Conservation (phyloP, 2,888 invertebrate species). For the Drosophila suboccidentalis region DNA sequence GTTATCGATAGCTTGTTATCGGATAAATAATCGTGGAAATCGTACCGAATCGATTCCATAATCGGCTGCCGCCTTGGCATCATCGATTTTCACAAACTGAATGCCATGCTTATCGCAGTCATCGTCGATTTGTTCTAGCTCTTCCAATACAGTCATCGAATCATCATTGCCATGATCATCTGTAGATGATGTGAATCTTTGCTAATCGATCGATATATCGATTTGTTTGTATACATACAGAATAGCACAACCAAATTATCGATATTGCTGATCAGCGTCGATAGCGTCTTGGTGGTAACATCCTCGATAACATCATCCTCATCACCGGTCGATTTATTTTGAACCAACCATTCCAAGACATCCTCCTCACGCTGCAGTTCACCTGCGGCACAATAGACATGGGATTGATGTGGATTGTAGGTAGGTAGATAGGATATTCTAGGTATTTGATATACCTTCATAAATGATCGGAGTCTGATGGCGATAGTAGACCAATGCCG, state of each 20-base stretch:
- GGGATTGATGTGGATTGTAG: neutral
- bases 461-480: conserved; percentile 97
- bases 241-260: conserved; percentile 96
- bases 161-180: conserved; percentile 96
- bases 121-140: conserved; percentile 96
- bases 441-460: conserved; percentile 89
- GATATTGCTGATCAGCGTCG: conserved; percentile 94
- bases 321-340: conserved; percentile 96
- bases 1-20: conserved; percentile 10
- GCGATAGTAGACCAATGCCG: conserved; percentile 96
- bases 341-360: conserved; percentile 96
- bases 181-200: conserved; percentile 83
- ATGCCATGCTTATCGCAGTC: conserved; percentile 97
- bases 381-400: conserved; percentile 86
- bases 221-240: conserved; percentile 88
- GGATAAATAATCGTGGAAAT: neutral
- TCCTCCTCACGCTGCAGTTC: conserved; percentile 96
- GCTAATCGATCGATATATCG: conserved; percentile 17
- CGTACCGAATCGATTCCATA: conserved; percentile 91
- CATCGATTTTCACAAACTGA: conserved; percentile 97
- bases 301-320: conserved; percentile 98
- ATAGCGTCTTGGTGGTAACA: conserved; percentile 95
- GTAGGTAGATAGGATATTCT: conserved; percentile 12
- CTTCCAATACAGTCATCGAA: conserved; percentile 93
- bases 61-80: conserved; percentile 92